A percentile compares a stretch with the other conserved stretches of the same genome.
Evolutionary conservation across 2,113 vertebrate species (phyloP).

Genomic region (Callocephalon fimbriatum): DNA sequence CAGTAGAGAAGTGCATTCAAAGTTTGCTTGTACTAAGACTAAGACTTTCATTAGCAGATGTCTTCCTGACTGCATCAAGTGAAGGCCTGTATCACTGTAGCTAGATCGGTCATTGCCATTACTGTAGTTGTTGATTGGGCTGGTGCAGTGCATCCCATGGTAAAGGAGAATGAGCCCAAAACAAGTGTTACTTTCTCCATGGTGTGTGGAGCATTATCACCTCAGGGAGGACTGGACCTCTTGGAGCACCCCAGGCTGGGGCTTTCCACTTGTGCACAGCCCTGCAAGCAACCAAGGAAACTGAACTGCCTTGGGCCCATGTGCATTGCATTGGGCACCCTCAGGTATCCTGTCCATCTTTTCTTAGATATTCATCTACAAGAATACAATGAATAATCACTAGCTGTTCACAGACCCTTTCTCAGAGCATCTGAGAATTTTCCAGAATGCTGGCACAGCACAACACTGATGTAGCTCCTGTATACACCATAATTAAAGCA

Average conservation of each 20-base stretch:
- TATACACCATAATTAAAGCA: neutral
- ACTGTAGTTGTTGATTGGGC: fast-evolving
- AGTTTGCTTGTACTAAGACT: neutral
- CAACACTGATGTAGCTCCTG: neutral
- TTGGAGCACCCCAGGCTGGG: neutral
- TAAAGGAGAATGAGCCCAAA: neutral
- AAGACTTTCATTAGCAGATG: neutral
- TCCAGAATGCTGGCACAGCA: neutral
- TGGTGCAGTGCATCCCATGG: neutral
- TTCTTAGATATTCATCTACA: neutral
- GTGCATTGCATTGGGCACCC: neutral
- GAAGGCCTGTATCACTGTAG: neutral
- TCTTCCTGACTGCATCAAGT: neutral
- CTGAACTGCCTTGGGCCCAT: neutral
- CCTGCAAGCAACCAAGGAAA: neutral
- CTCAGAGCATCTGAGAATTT: neutral
- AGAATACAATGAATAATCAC: neutral
- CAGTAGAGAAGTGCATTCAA: neutral
- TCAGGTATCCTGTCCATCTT: neutral
- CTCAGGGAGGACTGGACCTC: neutral
- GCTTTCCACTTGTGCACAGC: neutral
- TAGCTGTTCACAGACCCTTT: neutral
- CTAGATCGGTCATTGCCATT: neutral
- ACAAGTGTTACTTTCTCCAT: fast-evolving
- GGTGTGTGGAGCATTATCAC: neutral